Conservation (phyloP, 2,113 vertebrate species). For the Rhegmatorhina hoffmannsi region DNA sequence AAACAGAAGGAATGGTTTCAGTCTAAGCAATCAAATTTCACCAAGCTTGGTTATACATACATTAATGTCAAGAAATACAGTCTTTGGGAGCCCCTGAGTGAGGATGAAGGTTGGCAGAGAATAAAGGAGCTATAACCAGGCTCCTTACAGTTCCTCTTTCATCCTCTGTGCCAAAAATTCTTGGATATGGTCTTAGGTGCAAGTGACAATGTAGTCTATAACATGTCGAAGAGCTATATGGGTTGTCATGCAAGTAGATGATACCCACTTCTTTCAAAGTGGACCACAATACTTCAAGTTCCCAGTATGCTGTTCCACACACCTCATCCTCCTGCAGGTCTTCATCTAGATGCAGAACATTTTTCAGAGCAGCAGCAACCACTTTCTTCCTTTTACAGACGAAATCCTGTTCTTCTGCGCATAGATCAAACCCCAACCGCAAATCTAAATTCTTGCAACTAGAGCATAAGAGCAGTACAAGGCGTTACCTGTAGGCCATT, state of each 20-base stretch:
- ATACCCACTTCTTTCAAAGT: not conserved
- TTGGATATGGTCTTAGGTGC: not conserved
- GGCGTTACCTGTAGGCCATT: not conserved
- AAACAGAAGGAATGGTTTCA: not conserved
- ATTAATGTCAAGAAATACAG: rapidly evolving
- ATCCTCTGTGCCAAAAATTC: not conserved
- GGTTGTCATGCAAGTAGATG: not conserved
- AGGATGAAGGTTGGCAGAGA: not conserved
- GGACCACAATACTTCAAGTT: not conserved
- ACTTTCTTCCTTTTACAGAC: constrained; percentile 78
- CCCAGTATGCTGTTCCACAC: not conserved
- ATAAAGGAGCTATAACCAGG: not conserved
- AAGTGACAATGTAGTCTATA: not conserved
- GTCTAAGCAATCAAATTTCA: not conserved
- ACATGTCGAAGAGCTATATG: not conserved
- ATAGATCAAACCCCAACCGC: constrained; percentile 77
- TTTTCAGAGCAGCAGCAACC: constrained; percentile 77
- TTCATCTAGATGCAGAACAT: constrained; percentile 69
- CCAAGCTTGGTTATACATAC: not conserved
- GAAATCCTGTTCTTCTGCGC: constrained; percentile 77
- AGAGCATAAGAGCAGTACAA: not conserved
- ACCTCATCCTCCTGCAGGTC: constrained; percentile 77
- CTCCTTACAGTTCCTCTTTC: not conserved
- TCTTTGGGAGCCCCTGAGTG: not conserved
- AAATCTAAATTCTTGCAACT: constrained; percentile 66